Base-by-base conservation (phyloP, 1,140 invertebrate genomes). In the Chionoecetes opilio region DNA sequence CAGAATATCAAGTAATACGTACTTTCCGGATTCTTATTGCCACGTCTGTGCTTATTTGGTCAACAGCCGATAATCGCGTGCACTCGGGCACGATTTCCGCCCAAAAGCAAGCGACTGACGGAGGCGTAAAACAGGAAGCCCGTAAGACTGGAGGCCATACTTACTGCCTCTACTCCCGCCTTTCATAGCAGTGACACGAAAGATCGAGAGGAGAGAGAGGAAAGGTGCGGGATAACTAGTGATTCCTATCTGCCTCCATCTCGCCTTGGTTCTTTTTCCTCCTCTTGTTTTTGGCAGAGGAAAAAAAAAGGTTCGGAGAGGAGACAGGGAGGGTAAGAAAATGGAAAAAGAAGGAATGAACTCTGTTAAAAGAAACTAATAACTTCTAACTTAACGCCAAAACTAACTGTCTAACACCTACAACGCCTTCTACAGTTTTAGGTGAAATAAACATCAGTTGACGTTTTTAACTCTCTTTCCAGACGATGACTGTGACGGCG, bases 401-500 rank as follows among this genome's bases (percentile, higher is more conserved):
- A 14, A 53, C 11, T 1, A 9, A 53, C n/a, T n/a, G n/a, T n/a
- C n/a, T 17, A 53, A 53, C 46, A 53, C 46, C 46, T 53, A 3
- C 46, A 53, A 9, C 46, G 46, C 46, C 46, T 2, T 11, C 46
- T 53, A 0, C 46, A 46, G 41, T 8, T 46, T 5, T 46, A 75
- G n/a, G 63, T n/a, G 41, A 14, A n/a, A 75, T 5, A 75, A 31
- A 41, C 29, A 87, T 5, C n/a, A n/a, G 63, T 14, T n/a, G 63
- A 75, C 63, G 98, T 96, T n/a, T n/a, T n/a, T n/a, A n/a, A n/a
- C n/a, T n/a, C n/a, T n/a, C n/a, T n/a, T n/a, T n/a, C 93, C 92
- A 34, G 95, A 96, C 82, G 95, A 85, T 0, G 92, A 94, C 85
- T 26, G 88, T 96, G 98, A 98, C 96, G 97, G 98, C 90, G 97